Base-by-base conservation (phyloP, 2,888 invertebrate species). In the Nomada ferruginata region DNA sequence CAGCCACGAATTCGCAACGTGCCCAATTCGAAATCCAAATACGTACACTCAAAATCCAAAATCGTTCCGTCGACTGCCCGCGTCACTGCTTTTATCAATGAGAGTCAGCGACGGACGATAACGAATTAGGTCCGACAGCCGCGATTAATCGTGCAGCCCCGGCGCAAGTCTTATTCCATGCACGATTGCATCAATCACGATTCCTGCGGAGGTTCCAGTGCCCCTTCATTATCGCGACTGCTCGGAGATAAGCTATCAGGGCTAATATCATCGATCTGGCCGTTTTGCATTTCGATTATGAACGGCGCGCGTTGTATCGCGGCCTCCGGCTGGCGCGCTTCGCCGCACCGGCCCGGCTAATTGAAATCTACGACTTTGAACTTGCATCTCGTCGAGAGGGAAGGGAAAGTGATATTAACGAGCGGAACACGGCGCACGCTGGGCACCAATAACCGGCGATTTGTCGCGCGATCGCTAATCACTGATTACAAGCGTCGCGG, bases 361-460 rank as follows among this genome's bases (percentile, higher is more conserved):
- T 93, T 93, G 92, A 91, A 92, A 92, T 92, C 91, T 92, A 92
- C 88, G 91, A 92, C 90, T 93, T 90, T 90, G 90, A 90, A 89
- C 90, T 89, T 89, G 79, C 81, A 78, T 79, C 44, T 36, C 60
- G 29, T 15, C 29, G 42, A 29, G 68, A 60, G 50, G 61, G 75
- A 73, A 68, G 47, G 80, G 74, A 66, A 74, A 74, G 64, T 64
- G 83, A 82, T 79, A 80, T 83, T 85, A 85, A 78, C 80, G 76
- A 85, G 79, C 73, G 18, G 23, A 15, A 57, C 63, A 47, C 61
- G 63, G 44, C 71, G 57, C 78, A 20, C 44, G 63, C 68, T 23
- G 57, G 63, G 76, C 76, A 75, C 71, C 85, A 85, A 86, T 83
- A 81, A 79, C 78, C 76, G 76, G 61, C 76, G 76, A 73, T 81